Conservation (phyloP, 2,888 invertebrate species). For the Lymantria monacha region DNA sequence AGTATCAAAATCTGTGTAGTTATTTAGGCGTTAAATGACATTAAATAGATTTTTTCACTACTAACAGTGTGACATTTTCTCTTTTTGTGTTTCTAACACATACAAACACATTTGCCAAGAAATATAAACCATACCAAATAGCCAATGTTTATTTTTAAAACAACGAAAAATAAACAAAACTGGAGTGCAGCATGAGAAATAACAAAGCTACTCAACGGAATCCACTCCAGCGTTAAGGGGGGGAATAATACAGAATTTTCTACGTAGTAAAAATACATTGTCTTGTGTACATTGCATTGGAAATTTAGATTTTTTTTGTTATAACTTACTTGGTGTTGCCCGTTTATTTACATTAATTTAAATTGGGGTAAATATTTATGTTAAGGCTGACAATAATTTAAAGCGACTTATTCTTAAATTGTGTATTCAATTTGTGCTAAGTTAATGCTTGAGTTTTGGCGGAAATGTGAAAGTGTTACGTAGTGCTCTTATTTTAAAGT, state of each 20-base stretch:
- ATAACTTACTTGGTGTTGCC: slow-evolving; percentile 1
- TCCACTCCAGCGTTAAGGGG: slow-evolving; percentile 31
- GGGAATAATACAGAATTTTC: slow-evolving; percentile 42
- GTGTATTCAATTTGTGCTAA: too few species aligned
- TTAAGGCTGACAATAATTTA: too few species aligned
- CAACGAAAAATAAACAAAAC: slow-evolving; percentile 38
- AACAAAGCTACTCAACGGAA: slow-evolving; percentile 38
- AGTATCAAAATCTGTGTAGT: too few species aligned
- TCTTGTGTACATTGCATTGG: slow-evolving; percentile 26
- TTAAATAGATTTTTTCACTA: too few species aligned
- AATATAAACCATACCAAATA: slow-evolving; percentile 21
- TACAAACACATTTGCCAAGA: neutral
- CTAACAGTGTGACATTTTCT: too few species aligned
- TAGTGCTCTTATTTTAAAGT: too few species aligned
- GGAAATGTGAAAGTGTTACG: too few species aligned
- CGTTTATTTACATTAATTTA: neutral
- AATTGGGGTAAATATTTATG: neutral
- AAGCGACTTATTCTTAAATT: too few species aligned
- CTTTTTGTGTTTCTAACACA: too few species aligned
- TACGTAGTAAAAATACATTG: slow-evolving; percentile 33
- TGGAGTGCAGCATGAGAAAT: slow-evolving; percentile 31
- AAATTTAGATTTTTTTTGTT: slow-evolving; percentile 8
- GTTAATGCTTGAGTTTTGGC: too few species aligned
- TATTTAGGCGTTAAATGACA: too few species aligned
- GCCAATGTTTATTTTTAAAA: slow-evolving; percentile 39